These are phyloP conservation scores for Orthosia gothica DNA, from an alignment of 2,888 invertebrate species.

Conservation along the genomic window DNA sequence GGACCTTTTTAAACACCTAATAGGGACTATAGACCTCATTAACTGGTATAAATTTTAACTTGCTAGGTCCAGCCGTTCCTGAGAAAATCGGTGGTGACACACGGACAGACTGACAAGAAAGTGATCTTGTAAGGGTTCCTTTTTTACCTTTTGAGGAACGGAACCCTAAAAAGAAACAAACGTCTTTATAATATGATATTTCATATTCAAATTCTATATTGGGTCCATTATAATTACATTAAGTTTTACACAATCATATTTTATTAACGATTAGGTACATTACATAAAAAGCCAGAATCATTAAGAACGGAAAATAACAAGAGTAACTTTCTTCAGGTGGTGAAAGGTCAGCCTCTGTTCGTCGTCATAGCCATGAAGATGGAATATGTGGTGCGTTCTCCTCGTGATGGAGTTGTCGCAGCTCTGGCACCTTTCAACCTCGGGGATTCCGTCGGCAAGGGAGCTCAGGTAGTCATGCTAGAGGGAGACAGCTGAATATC, in stretches of 20 bases:
- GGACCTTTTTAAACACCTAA: too few species aligned
- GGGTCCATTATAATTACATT: not conserved
- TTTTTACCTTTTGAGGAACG: too few species aligned
- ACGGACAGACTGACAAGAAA: too few species aligned
- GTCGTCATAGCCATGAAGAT: conserved; percentile 99
- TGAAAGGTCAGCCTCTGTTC: conserved; percentile 97
- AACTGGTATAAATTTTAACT: too few species aligned
- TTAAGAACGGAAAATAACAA: conserved; percentile 15
- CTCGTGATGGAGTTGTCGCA: conserved; percentile 94
- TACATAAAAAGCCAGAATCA: not conserved
- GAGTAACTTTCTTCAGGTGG: conserved; percentile 89
- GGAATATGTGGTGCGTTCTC: conserved; percentile 98
- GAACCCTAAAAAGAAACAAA: too few species aligned
- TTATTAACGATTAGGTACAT: not conserved
- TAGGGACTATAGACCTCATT: too few species aligned
- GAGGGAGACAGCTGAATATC: conserved; percentile 73
- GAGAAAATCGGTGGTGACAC: too few species aligned
- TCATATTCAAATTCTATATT: not conserved
- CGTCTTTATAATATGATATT: too few species aligned
- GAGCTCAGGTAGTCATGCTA: conserved; percentile 92
- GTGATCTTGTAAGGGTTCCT: too few species aligned
- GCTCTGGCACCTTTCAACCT: conserved; percentile 93
- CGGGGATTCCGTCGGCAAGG: conserved; percentile 97
- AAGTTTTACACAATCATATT: not conserved
- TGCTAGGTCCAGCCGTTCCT: too few species aligned